These are phyloP conservation scores for Drosophila tropicalis DNA, from an alignment of 1,140 invertebrate genomes.

Conservation along the genomic window DNA sequence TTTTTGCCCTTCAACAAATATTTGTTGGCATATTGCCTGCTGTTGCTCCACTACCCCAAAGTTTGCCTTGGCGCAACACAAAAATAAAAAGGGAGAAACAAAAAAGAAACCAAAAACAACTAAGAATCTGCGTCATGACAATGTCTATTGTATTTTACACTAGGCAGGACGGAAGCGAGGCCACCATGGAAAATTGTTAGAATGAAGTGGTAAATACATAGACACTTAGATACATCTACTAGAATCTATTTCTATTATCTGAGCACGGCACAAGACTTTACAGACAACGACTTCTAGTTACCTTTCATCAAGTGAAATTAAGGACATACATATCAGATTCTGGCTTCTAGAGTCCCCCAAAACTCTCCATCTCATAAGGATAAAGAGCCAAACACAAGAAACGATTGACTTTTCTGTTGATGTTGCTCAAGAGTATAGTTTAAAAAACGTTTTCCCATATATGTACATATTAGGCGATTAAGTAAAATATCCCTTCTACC, in stretches of 20 bases:
- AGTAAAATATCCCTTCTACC: too few species aligned
- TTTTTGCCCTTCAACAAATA: constrained; percentile 42
- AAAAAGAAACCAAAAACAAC: constrained; percentile 4
- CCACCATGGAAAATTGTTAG: background rate
- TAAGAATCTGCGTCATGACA: constrained; percentile 4
- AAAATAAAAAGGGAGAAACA: constrained; percentile 22
- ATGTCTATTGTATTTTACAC: constrained; percentile 4
- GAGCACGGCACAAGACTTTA: background rate
- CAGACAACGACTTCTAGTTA: too few species aligned
- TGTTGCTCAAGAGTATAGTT: too few species aligned
- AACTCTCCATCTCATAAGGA: too few species aligned
- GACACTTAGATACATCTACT: background rate
- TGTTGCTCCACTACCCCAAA: constrained; percentile 77
- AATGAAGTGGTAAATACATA: background rate
- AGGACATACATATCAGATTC: too few species aligned
- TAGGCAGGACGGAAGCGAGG: background rate
- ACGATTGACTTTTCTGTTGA: too few species aligned
- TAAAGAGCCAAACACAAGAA: too few species aligned
- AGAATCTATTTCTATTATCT: background rate
- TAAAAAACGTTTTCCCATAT: too few species aligned
- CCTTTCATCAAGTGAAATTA: too few species aligned
- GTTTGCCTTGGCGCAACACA: constrained; percentile 22
- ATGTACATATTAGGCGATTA: too few species aligned
- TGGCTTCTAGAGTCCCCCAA: too few species aligned
- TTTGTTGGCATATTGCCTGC: constrained; percentile 37